A percentile compares a stretch with the other conserved stretches of the same genome.
phyloP scores from a whole-genome alignment of 2,888 invertebrate species.

The Notodonta ziczac region DNA sequence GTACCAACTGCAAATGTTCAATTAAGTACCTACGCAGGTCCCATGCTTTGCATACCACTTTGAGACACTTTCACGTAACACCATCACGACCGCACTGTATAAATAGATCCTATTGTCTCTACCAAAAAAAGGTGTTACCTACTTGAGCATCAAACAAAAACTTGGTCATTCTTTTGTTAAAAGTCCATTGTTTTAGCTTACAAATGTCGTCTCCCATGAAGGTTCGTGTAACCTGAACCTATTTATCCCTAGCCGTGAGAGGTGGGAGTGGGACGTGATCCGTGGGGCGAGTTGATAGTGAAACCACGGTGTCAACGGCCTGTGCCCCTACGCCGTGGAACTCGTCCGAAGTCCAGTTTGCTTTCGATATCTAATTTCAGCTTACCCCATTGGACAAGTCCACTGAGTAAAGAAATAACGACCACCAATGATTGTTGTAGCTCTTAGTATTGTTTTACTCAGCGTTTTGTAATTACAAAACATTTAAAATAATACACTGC shows the following conservation, averaged over 20 bases:
- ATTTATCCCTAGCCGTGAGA: conserved; percentile 43
- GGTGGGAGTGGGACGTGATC: conserved; percentile 34
- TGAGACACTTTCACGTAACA: conserved; percentile 21
- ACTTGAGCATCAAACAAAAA: conserved; percentile 36
- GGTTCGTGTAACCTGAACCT: conserved; percentile 48
- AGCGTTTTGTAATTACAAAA: no score
- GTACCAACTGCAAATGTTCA: no score
- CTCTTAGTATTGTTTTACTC: no score
- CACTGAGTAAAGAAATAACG: no score
- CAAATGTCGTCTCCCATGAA: conserved; percentile 45
- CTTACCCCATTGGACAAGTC: background rate
- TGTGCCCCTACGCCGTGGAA: background rate
- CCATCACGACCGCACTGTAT: conserved; percentile 11
- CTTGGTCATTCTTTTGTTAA: conserved; percentile 47
- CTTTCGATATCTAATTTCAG: background rate
- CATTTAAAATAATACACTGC: no score
- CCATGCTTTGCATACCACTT: no score
- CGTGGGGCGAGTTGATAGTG: conserved; percentile 26
- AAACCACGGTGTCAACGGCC: conserved; percentile 40
- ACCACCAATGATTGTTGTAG: no score
- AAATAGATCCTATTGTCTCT: conserved; percentile 40
- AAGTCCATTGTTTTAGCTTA: conserved; percentile 36
- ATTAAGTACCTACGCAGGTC: no score
- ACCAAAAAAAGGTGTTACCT: conserved; percentile 22
- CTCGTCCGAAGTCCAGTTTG: background rate